Evolutionary conservation across 2,113 vertebrate genomes (phyloP).

Genomic region (Thryonomys swinderianus): DNA sequence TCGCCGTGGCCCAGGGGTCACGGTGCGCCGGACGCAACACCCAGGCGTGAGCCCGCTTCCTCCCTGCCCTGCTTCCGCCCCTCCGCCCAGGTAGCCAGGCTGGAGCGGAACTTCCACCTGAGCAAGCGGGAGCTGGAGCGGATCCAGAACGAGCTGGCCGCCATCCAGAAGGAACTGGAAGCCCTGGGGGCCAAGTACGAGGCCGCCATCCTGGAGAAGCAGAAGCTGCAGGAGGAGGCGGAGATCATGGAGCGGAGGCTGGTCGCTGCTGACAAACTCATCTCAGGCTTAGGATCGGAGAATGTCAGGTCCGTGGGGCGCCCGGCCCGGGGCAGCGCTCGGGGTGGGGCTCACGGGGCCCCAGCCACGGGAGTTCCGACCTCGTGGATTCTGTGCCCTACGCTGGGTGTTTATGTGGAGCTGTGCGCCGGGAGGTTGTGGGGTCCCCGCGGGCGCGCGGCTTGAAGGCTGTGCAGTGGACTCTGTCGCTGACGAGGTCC

Average conservation of each 20-base stretch:
- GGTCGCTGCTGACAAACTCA: conserved; percentile 95
- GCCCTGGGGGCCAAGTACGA: conserved; percentile 92
- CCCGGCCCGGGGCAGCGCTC: rapidly evolving
- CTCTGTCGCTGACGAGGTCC: too few relatives aligned
- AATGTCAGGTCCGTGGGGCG: conserved; percentile 90
- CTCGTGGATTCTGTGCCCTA: rapidly evolving
- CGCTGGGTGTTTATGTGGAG: not conserved
- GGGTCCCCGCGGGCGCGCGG: rapidly evolving
- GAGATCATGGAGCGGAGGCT: conserved; percentile 96
- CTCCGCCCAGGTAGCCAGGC: conserved; percentile 89
- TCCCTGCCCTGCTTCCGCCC: not conserved
- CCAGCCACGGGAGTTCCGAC: rapidly evolving
- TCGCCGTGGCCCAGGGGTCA: not conserved
- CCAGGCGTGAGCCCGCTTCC: not conserved
- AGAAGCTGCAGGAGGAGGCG: conserved; percentile 93
- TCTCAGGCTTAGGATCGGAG: conserved; percentile 95
- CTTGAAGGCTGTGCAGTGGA: not conserved
- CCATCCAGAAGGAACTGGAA: conserved; percentile 91
- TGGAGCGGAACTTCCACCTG: conserved; percentile 93
- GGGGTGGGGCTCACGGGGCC: rapidly evolving
- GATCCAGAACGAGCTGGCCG: conserved; percentile 91
- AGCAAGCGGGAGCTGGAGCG: conserved; percentile 92
- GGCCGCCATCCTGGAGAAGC: conserved; percentile 91
- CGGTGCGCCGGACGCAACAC: not conserved
- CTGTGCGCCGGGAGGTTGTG: rapidly evolving